These are phyloP conservation scores for Stichopus chloronotus DNA, from an alignment of 35 echinoderm and acorn worm species.

Conservation along the genomic window DNA sequence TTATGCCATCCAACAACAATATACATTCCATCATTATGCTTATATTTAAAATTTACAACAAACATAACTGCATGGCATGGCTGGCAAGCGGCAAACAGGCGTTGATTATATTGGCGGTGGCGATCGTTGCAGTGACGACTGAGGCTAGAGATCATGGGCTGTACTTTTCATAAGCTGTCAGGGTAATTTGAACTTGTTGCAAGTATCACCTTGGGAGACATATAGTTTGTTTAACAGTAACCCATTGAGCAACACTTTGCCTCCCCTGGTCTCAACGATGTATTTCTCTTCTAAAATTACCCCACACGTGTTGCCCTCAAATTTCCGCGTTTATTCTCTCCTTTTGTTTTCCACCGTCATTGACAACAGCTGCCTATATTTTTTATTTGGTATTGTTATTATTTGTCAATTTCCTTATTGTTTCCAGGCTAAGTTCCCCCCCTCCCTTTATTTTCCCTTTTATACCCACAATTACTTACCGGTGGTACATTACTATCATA, in stretches of 20 bases:
- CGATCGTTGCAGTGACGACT: neutral
- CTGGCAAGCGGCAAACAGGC: neutral
- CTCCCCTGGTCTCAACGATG: neutral
- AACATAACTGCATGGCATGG: neutral
- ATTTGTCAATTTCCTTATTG: too few relatives aligned
- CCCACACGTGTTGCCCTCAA: neutral
- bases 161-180: neutral
- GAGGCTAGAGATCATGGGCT: too few relatives aligned
- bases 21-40: constrained; percentile 16
- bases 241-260: neutral
- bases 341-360: neutral
- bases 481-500: too few relatives aligned
- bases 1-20: neutral
- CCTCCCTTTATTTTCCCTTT: too few relatives aligned
- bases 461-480: too few relatives aligned
- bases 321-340: neutral
- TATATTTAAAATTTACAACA: constrained; percentile 5
- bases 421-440: too few relatives aligned
- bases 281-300: neutral
- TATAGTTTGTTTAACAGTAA: neutral
- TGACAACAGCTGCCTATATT: neutral
- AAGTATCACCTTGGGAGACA: neutral
- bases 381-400: neutral
- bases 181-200: constrained; percentile 2
- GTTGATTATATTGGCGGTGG: neutral